These are phyloP conservation scores for Andrena haemorrhoa DNA, from an alignment of 2,888 invertebrate species.

Conservation along the genomic window DNA sequence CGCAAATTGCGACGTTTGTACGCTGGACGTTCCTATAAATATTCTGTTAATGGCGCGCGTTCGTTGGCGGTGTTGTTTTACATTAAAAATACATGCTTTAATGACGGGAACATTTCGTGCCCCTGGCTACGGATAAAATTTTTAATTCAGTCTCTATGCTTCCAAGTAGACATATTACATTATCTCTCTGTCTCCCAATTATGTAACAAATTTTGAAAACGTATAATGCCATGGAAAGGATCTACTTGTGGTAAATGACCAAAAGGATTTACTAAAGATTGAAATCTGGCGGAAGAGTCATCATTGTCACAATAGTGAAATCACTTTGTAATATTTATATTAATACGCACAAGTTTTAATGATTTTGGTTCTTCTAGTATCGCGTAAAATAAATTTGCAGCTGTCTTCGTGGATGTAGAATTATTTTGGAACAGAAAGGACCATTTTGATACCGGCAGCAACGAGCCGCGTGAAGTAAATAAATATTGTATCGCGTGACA, in stretches of 20 bases:
- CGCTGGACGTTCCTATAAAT: slow-evolving; percentile 11
- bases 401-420: neutral
- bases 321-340: neutral
- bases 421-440: neutral
- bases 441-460: too few relatives aligned
- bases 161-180: neutral
- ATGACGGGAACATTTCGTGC: neutral
- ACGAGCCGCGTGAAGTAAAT: neutral
- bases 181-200: neutral
- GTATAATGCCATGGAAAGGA: too few relatives aligned
- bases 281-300: neutral
- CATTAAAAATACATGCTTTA: slow-evolving; percentile 15
- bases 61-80: neutral
- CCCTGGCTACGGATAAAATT: neutral
- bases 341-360: neutral
- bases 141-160: too few relatives aligned
- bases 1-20: slow-evolving; percentile 14
- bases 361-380: too few relatives aligned
- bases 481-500: neutral
- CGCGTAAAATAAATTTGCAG: neutral
- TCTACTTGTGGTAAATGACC: neutral
- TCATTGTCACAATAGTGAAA: neutral
- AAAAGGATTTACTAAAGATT: neutral
- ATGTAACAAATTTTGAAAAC: too few relatives aligned
- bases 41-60: slow-evolving; percentile 23